Evolutionary conservation across 2,888 invertebrate species (phyloP).

Genomic region (Pandemis cinnamomeana): DNA sequence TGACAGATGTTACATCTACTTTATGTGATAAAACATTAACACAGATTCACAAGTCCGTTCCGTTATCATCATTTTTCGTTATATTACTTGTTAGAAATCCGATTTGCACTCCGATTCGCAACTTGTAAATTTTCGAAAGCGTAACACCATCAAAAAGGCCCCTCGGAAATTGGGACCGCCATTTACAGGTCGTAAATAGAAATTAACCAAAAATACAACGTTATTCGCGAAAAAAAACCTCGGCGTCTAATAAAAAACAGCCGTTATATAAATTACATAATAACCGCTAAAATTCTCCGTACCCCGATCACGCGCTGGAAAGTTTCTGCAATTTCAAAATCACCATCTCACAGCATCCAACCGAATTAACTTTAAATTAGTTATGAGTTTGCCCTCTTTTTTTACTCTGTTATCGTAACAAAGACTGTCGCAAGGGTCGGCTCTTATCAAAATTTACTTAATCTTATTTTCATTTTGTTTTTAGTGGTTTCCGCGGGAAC

Average conservation of each 20-base stretch:
- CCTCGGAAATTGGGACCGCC: neutral
- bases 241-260: neutral
- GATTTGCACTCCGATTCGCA: too few species aligned
- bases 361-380: slow-evolving; percentile 53
- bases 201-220: neutral
- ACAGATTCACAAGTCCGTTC: too few species aligned
- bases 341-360: slow-evolving; percentile 46
- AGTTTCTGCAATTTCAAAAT: slow-evolving; percentile 43
- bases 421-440: slow-evolving; percentile 36
- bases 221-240: neutral
- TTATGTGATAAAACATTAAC: too few species aligned
- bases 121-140: neutral
- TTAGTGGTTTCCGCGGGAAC: neutral
- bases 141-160: neutral
- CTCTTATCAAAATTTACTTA: slow-evolving; percentile 43
- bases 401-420: slow-evolving; percentile 44
- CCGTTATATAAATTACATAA: slow-evolving; percentile 24
- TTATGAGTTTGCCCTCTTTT: slow-evolving; percentile 45
- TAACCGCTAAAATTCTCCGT: slow-evolving; percentile 22
- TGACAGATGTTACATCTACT: too few species aligned
- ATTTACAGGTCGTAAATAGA: neutral
- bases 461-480: slow-evolving; percentile 40
- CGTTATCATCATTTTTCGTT: too few species aligned
- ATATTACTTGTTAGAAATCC: too few species aligned
- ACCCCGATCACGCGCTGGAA: slow-evolving; percentile 34